Evolutionary conservation across 2,797 vertebrate species (phyloP).

Genomic region (Danionella dracula): DNA sequence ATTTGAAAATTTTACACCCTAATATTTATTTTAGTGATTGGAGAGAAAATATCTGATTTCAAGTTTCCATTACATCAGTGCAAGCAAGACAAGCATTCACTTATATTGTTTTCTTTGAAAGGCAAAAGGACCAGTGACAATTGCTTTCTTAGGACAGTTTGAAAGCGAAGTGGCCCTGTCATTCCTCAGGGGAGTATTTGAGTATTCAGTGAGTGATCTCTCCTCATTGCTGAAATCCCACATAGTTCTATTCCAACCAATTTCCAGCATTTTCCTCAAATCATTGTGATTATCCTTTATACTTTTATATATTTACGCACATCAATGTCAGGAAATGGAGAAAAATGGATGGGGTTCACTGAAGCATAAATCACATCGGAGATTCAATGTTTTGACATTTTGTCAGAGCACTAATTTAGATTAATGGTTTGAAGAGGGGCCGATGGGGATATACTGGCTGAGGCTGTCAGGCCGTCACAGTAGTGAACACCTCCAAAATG

Average conservation of each 20-base stretch:
- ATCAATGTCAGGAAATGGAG: constrained; percentile 38
- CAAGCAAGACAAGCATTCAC: no score
- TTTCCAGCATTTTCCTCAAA: constrained; percentile 22
- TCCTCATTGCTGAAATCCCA: neutral
- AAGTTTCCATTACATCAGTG: no score
- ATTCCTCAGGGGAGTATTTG: neutral
- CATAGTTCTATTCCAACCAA: neutral
- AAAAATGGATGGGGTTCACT: constrained; percentile 62
- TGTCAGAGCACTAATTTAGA: constrained; percentile 74
- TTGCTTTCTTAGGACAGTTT: no score
- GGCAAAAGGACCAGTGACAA: no score
- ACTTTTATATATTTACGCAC: constrained; percentile 18
- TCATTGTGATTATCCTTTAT: constrained; percentile 24
- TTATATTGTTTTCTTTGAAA: no score
- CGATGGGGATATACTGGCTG: constrained; percentile 53
- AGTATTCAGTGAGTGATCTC: neutral
- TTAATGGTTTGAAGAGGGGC: constrained; percentile 63
- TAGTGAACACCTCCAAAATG: constrained; percentile 51
- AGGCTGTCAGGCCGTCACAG: constrained; percentile 61
- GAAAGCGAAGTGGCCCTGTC: neutral
- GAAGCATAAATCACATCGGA: constrained; percentile 70
- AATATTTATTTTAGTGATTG: no score
- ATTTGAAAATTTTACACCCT: no score
- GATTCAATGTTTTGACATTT: constrained; percentile 73
- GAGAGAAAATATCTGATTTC: no score